These are phyloP conservation scores for Gymnoscopelus microlampas DNA, from an alignment of 2,797 vertebrate species.

Conservation along the genomic window DNA sequence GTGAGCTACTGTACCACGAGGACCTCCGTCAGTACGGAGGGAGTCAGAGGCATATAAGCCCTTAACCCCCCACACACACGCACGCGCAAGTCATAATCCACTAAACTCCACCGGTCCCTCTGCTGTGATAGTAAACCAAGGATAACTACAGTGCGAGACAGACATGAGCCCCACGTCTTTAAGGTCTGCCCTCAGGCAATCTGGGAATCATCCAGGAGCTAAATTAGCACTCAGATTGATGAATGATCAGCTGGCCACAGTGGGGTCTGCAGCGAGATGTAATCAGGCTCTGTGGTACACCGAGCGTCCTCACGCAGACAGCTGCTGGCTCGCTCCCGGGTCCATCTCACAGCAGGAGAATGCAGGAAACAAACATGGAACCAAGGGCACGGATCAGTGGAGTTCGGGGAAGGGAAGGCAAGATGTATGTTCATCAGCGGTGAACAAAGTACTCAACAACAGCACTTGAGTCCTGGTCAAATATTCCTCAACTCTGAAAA, in stretches of 20 bases:
- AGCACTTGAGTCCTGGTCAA: conserved; percentile 5
- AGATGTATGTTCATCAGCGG: neutral
- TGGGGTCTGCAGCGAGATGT: conserved; percentile 16
- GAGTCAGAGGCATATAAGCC: conserved; percentile 58
- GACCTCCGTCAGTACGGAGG: conserved; percentile 56
- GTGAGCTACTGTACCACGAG: conserved; percentile 77
- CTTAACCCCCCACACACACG: conserved; percentile 51
- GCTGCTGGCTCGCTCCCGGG: conserved; percentile 15
- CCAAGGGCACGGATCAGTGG: conserved; percentile 9
- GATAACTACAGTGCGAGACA: conserved; percentile 32
- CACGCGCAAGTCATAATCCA: conserved; percentile 52
- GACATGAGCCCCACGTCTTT: conserved; percentile 28
- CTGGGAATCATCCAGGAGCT: conserved; percentile 34
- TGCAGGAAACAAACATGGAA: conserved; percentile 13
- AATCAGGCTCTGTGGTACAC: neutral
- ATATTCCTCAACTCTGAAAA: too few relatives aligned
- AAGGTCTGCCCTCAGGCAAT: conserved; percentile 16
- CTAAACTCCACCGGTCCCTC: conserved; percentile 44
- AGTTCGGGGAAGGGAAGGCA: conserved; percentile 10
- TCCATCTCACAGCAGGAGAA: conserved; percentile 8
- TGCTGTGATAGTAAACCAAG: conserved; percentile 41
- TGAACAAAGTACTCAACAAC: conserved; percentile 22
- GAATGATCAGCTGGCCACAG: conserved; percentile 6
- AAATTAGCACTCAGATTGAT: conserved; percentile 2
- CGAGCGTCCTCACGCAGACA: conserved; percentile 22